Base-by-base conservation (phyloP, 64 coral and sea anemone genomes). In the Pachyseris speciosa region DNA sequence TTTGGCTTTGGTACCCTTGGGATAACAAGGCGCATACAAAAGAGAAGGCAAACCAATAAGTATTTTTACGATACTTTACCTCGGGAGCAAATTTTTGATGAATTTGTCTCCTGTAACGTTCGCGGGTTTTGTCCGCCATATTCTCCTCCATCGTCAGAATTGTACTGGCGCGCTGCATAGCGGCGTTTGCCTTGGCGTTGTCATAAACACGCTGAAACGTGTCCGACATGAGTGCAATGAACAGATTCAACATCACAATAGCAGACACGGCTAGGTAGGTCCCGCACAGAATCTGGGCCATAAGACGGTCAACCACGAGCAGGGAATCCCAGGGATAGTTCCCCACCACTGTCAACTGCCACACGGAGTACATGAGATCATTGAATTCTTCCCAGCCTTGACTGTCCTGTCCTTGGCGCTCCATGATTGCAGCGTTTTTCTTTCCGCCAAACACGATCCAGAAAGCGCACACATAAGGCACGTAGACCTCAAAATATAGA, bases 161-260 rank as follows among this genome's bases (percentile, higher is more conserved):
- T 0, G 83, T 95, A 33, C 79, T 99, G 0, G 97, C 97, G 26
- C 94, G 85, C 61, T 93, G 94, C 97, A 99, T 99, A 25, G 90
- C 93, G 0, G 97, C 90, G 48, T 99, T 99, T 1, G 97, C 97
- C 36, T 90, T 99, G 28, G 97, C 97, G 64, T 99, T 99, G 51
- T 99, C 97, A 61, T 99, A 95, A 25, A 99, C 97, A 27, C 97
- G 85, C 80, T 99, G 97, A 57, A 99, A 99, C 28, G 97, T 99
- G 80, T 99, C 97, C 19, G 97, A 99, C 97, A 99, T 95, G 7
- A 99, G 86, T 24, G 97, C 97, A 72, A 99, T 99, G 75, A 99
- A 99, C 42, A 99, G 80, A 60, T 99, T 99, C 31, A 99, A 75
- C 84, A 94, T 92, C 28, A 99, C 77, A 60, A 99, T 95, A 15